Evolutionary conservation across 2,113 vertebrate genomes (phyloP).

Genomic region (Megalops atlanticus): DNA sequence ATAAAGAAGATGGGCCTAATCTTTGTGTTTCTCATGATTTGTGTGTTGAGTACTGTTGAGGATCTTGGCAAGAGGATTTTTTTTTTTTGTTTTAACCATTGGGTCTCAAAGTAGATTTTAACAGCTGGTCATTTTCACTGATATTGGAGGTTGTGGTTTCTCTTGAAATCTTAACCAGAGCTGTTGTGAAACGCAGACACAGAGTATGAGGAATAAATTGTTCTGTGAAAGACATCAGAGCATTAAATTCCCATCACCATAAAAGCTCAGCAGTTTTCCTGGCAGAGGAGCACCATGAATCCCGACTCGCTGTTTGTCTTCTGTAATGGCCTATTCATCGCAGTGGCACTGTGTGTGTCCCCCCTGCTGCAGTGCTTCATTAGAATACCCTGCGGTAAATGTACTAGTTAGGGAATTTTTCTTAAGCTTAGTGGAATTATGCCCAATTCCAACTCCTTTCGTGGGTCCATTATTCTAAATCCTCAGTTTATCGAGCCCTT

Average conservation of each 20-base stretch:
- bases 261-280: neutral
- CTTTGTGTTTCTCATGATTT: neutral
- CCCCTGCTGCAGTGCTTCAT: too few relatives aligned
- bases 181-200: neutral
- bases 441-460: neutral
- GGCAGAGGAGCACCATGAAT: neutral
- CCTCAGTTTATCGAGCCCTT: too few relatives aligned
- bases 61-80: neutral
- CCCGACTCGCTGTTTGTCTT: neutral
- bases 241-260: neutral
- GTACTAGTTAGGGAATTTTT: too few relatives aligned
- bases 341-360: too few relatives aligned
- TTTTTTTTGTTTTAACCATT: neutral
- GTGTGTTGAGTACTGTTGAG: neutral
- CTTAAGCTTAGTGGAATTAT: neutral
- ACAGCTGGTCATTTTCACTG: neutral
- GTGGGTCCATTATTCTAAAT: neutral
- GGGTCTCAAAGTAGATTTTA: neutral
- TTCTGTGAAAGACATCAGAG: neutral
- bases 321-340: neutral
- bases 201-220: neutral
- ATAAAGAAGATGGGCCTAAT: neutral
- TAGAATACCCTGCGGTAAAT: too few relatives aligned
- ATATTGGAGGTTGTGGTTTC: neutral
- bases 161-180: neutral